A percentile compares a stretch with the other conserved stretches of the same genome.
phyloP scores from a whole-genome alignment of 2,113 vertebrate species.

The Micromys minutus region DNA sequence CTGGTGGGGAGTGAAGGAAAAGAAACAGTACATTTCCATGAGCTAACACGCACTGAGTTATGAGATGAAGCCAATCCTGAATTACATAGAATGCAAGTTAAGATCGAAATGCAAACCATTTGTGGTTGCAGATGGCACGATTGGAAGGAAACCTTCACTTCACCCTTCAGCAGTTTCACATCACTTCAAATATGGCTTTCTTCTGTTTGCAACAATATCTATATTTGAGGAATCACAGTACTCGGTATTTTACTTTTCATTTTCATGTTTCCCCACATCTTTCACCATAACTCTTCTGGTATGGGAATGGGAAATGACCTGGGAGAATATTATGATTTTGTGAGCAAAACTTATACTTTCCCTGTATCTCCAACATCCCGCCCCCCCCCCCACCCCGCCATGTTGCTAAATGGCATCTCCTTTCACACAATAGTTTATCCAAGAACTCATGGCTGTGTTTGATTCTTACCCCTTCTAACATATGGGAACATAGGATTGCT shows the following conservation, averaged over 20 bases:
- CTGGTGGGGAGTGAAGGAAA: constrained; percentile 18
- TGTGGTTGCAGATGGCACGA: constrained; percentile 14
- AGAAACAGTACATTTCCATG: constrained; percentile 54
- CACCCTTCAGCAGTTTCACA: constrained; percentile 16
- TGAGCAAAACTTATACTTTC: not conserved
- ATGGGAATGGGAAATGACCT: not conserved
- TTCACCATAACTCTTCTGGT: not conserved
- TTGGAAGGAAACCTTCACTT: constrained; percentile 3
- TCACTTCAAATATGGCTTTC: constrained; percentile 5
- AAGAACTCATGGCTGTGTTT: not conserved
- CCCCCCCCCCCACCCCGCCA: accelerated
- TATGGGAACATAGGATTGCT: not conserved
- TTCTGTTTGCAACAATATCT: constrained; percentile 24
- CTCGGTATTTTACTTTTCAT: not conserved
- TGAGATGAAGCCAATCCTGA: constrained; percentile 59
- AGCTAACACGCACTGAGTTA: constrained; percentile 58
- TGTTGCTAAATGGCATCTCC: not conserved
- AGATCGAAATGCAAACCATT: constrained; percentile 59
- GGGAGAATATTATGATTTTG: not conserved
- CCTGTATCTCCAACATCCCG: not conserved
- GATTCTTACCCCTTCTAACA: not conserved
- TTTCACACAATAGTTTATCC: not conserved
- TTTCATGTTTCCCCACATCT: not conserved
- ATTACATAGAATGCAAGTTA: constrained; percentile 19
- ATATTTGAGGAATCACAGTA: not conserved